Percentiles rank a stretch among this genome's conserved stretches.
Conservation (phyloP, 2,797 vertebrate genomes). For the Chelon labrosus region DNA sequence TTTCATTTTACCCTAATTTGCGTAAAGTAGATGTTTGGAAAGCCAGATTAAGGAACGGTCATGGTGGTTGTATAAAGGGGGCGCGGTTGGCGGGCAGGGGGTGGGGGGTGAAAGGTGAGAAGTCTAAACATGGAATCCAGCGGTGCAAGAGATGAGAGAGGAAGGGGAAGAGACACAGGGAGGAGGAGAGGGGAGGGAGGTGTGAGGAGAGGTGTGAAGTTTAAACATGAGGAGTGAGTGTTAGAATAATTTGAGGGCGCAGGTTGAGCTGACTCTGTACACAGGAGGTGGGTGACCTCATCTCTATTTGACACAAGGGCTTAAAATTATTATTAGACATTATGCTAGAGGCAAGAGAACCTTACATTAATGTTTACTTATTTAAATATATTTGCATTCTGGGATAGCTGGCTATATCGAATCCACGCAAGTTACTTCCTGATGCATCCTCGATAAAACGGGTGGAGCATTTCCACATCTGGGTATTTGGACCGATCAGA, state of each 20-base stretch:
- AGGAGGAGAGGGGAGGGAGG: constrained; percentile 34
- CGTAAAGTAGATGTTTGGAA: constrained; percentile 13
- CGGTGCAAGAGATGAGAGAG: constrained; percentile 25
- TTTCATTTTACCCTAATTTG: constrained; percentile 9
- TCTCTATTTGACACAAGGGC: background rate
- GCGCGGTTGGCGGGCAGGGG: background rate
- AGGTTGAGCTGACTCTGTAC: constrained; percentile 11
- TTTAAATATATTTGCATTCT: no score
- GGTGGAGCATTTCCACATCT: no score
- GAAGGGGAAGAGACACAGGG: constrained; percentile 42
- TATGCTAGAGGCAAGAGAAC: no score
- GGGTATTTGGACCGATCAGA: no score
- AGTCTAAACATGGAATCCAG: constrained; percentile 42
- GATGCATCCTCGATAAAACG: no score
- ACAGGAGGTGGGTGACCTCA: constrained; percentile 43
- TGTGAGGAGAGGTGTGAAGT: constrained; percentile 65
- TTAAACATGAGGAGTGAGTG: constrained; percentile 61
- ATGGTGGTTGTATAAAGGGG: background rate
- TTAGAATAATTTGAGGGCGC: constrained; percentile 47
- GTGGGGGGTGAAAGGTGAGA: constrained; percentile 31
- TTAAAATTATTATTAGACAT: background rate
- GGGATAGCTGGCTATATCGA: no score
- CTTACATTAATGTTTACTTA: no score
- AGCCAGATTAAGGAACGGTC: constrained; percentile 31
- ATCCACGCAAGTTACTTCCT: no score